Percentiles rank a stretch among this genome's conserved stretches.
Conservation (phyloP, 2,888 invertebrate genomes). For the Cremastinae sp. region DNA sequence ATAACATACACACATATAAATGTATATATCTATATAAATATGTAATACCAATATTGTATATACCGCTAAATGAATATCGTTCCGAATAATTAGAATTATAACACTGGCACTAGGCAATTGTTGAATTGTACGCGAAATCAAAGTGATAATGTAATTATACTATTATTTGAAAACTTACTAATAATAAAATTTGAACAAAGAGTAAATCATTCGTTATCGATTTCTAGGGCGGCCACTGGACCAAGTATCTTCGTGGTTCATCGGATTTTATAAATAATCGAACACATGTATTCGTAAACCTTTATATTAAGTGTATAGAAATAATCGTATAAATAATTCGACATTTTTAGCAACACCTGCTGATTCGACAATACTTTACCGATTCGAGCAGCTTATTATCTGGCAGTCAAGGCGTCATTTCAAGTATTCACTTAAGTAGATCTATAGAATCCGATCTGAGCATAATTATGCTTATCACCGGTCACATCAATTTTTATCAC, state of each 20-base stretch:
- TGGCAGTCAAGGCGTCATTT: constrained; percentile 31
- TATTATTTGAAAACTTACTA: constrained; percentile 60
- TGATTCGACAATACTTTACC: no score
- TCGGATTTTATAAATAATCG: constrained; percentile 18
- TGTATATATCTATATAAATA: constrained; percentile 15
- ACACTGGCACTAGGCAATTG: constrained; percentile 66
- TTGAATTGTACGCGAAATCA: constrained; percentile 67
- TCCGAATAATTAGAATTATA: constrained; percentile 74
- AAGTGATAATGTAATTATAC: constrained; percentile 67
- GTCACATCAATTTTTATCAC: constrained; percentile 26
- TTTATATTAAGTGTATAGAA: constrained; percentile 55
- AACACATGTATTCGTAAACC: constrained; percentile 41
- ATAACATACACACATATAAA: constrained; percentile 18
- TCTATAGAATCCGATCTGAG: constrained; percentile 21
- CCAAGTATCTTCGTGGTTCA: constrained; percentile 1
- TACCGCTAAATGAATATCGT: constrained; percentile 75
- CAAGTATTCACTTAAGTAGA: constrained; percentile 9
- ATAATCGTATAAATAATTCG: constrained; percentile 54
- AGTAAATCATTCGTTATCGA: no score
- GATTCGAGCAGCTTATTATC: constrained; percentile 37
- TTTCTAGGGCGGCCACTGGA: neutral
- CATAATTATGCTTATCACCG: constrained; percentile 23
- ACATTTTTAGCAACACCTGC: constrained; percentile 42
- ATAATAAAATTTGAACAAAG: constrained; percentile 39
- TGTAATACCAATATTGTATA: constrained; percentile 74